Percentiles rank a stretch among this genome's conserved stretches.
These are phyloP conservation scores for Anguilla anguilla DNA, from an alignment of 2,797 vertebrate species.

Conservation along the genomic window DNA sequence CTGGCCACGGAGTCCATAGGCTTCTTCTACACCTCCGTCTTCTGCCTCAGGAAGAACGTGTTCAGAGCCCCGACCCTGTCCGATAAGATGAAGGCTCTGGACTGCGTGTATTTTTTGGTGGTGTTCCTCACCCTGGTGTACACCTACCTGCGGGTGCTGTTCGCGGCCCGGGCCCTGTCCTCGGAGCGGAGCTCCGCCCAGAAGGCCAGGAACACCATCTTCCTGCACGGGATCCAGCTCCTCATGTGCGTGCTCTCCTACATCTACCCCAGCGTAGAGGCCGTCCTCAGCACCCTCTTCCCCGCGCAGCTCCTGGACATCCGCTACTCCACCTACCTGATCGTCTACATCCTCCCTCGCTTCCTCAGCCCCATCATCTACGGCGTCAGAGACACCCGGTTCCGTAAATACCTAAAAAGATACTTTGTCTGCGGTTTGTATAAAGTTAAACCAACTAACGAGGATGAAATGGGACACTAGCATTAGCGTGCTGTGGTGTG, in stretches of 20 bases:
- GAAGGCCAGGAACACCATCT: slow-evolving; percentile 71
- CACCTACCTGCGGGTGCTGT: slow-evolving; percentile 70
- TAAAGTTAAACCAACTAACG: not conserved
- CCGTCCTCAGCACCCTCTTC: slow-evolving; percentile 57
- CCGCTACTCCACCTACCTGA: slow-evolving; percentile 67
- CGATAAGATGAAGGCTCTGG: slow-evolving; percentile 60
- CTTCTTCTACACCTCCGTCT: slow-evolving; percentile 61
- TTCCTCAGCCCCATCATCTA: slow-evolving; percentile 74
- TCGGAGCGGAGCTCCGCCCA: slow-evolving; percentile 54
- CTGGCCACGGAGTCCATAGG: slow-evolving; percentile 43
- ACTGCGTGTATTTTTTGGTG: slow-evolving; percentile 68
- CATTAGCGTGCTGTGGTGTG: not conserved
- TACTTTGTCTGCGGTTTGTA: slow-evolving; percentile 46
- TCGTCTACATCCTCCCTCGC: slow-evolving; percentile 70
- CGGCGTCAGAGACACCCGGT: slow-evolving; percentile 66
- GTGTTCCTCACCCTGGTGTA: slow-evolving; percentile 69
- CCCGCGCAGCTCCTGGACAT: slow-evolving; percentile 61
- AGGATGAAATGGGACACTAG: slow-evolving; percentile 12
- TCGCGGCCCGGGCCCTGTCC: slow-evolving; percentile 57
- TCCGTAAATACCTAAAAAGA: slow-evolving; percentile 62
- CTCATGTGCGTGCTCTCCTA: slow-evolving; percentile 77
- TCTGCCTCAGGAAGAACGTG: slow-evolving; percentile 66
- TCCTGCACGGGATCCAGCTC: slow-evolving; percentile 72
- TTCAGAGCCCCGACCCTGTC: slow-evolving; percentile 66
- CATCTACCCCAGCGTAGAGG: slow-evolving; percentile 68